phyloP scores from a whole-genome alignment of 1,140 invertebrate genomes.

The Drosophila burlai region DNA sequence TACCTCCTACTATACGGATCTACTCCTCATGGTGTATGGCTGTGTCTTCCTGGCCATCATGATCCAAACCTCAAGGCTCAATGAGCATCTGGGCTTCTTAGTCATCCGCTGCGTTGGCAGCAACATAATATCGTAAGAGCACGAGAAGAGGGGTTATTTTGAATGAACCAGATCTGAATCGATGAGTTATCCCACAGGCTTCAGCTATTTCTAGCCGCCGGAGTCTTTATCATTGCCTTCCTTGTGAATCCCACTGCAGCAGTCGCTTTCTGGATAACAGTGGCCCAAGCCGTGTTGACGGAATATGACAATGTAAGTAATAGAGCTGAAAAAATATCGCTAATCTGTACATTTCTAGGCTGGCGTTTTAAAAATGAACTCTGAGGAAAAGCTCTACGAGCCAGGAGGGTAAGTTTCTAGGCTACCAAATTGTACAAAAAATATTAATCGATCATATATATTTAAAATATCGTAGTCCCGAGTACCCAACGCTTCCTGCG shows the following conservation, averaged over 20 bases:
- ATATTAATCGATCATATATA: background rate
- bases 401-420: conserved; percentile 48
- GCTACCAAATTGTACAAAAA: background rate
- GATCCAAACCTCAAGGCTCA: conserved; percentile 50
- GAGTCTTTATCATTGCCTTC: background rate
- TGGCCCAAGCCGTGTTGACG: conserved; percentile 32
- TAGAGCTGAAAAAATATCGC: background rate
- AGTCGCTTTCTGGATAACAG: conserved; percentile 43
- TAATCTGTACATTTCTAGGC: conserved; percentile 7
- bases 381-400: conserved; percentile 52
- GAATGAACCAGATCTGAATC: background rate
- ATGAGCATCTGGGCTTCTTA: conserved; percentile 18
- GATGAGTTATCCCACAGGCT: conserved; percentile 13
- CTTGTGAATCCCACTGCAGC: conserved; percentile 18
- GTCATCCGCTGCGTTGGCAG: conserved; percentile 12
- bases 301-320: conserved; percentile 40
- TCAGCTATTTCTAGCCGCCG: conserved; percentile 23
- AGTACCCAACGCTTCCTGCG: conserved; percentile 48
- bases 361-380: conserved; percentile 14
- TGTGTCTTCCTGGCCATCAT: conserved; percentile 34
- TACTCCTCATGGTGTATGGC: conserved; percentile 31
- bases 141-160: too few relatives aligned
- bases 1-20: conserved; percentile 40
- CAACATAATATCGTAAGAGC: conserved; percentile 32
- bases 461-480: conserved; percentile 1